Conservation (phyloP, 2,888 invertebrate genomes). For the Micoletzkya japonica region DNA sequence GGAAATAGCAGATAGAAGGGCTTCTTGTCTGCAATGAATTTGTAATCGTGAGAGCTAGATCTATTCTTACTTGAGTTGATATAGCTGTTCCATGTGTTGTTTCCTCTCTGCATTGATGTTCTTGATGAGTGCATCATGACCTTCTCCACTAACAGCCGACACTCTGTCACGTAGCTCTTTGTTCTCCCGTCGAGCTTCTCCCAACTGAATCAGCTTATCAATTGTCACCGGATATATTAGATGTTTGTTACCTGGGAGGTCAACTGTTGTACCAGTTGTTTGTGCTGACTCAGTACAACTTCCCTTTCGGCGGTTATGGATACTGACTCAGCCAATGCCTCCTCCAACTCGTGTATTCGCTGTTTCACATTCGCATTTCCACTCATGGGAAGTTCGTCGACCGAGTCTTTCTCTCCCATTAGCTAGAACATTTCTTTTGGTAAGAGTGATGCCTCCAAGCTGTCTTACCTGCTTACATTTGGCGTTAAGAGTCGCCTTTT, state of each 20-base stretch:
- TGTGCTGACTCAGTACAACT: slow-evolving; percentile 67
- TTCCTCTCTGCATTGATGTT: slow-evolving; percentile 72
- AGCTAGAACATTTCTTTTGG: slow-evolving; percentile 5
- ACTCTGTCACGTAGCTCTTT: slow-evolving; percentile 31
- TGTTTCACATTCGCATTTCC: slow-evolving; percentile 20
- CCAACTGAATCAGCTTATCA: slow-evolving; percentile 13
- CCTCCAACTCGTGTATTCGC: slow-evolving; percentile 74
- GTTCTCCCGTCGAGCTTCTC: slow-evolving; percentile 30
- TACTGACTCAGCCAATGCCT: slow-evolving; percentile 80
- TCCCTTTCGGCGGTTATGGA: slow-evolving; percentile 69
- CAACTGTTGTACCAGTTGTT: slow-evolving; percentile 64
- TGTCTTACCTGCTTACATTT: slow-evolving; percentile 30
- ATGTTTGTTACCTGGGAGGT: slow-evolving; percentile 35
- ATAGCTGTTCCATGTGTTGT: slow-evolving; percentile 76
- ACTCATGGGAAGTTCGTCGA: neutral
- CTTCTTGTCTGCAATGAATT: slow-evolving; percentile 75
- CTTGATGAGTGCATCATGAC: slow-evolving; percentile 23
- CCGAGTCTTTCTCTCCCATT: slow-evolving; percentile 16
- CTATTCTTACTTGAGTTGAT: slow-evolving; percentile 77
- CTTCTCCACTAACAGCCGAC: slow-evolving; percentile 17
- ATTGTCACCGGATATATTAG: neutral
- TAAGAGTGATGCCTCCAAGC: neutral
- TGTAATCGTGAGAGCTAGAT: neutral
- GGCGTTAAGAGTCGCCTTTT: slow-evolving; percentile 51
- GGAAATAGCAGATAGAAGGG: slow-evolving; percentile 80